These are phyloP conservation scores for Caenorhabditis latens DNA, from an alignment of 1,140 invertebrate genomes.

Conservation along the genomic window DNA sequence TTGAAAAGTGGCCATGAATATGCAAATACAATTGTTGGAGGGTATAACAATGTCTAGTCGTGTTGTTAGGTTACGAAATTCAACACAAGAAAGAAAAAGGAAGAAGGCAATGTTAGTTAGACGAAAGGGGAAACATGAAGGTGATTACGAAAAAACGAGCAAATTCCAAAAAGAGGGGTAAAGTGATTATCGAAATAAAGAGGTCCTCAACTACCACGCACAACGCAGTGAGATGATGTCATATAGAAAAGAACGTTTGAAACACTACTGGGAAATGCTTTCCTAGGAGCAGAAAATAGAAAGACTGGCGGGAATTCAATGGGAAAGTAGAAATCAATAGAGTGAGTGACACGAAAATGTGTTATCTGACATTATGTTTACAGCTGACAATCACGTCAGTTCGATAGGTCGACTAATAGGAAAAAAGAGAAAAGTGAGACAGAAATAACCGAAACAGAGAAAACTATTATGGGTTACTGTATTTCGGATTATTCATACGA, in stretches of 20 bases:
- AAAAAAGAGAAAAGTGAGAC: background rate
- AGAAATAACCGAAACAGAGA: too few relatives aligned
- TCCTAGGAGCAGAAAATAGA: too few relatives aligned
- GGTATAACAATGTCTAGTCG: background rate
- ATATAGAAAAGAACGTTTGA: background rate
- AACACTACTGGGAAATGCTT: too few relatives aligned
- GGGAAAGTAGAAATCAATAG: constrained; percentile 7
- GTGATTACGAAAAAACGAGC: background rate
- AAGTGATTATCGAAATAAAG: too few relatives aligned
- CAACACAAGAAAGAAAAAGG: background rate
- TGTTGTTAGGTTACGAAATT: constrained; percentile 36
- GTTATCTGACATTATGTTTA: background rate
- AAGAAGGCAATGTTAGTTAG: background rate
- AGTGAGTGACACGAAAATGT: background rate
- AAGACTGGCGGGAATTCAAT: too few relatives aligned
- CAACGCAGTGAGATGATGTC: background rate
- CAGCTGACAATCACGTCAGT: background rate
- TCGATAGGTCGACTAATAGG: background rate
- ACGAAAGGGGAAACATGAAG: background rate
- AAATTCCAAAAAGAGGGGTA: too few relatives aligned
- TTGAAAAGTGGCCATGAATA: constrained; percentile 9
- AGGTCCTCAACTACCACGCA: too few relatives aligned
- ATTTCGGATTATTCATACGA: background rate
- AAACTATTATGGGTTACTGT: background rate
- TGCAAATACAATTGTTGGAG: background rate